Conservation (phyloP, 2,113 vertebrate genomes). For the Todiramphus chloris region DNA sequence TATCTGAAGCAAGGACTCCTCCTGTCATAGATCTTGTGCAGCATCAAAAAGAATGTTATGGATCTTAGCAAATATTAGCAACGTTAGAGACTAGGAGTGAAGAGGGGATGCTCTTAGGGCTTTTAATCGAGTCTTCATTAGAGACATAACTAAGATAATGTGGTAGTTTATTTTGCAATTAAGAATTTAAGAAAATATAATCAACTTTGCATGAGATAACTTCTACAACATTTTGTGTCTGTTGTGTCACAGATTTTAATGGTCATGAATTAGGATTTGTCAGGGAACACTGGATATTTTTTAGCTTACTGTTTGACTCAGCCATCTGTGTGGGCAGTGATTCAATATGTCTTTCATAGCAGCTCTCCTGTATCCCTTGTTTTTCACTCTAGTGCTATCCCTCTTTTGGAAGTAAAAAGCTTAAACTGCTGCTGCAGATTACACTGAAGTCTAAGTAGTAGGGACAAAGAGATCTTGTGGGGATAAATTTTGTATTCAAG, state of each 20-base stretch:
- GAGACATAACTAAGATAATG: not conserved
- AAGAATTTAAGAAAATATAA: not conserved
- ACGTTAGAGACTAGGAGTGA: not conserved
- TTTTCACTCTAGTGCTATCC: not conserved
- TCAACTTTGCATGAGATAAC: not conserved
- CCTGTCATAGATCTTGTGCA: not conserved
- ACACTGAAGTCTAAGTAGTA: not conserved
- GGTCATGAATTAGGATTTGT: not conserved
- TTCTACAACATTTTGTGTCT: not conserved
- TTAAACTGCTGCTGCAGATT: not conserved
- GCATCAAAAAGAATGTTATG: not conserved
- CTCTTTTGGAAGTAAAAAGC: not conserved
- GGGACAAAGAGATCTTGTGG: slow-evolving; percentile 28
- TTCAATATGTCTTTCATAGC: slow-evolving; percentile 29
- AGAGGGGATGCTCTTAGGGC: not conserved
- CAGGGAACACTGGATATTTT: not conserved
- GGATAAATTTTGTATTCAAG: not conserved
- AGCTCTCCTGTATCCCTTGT: not conserved
- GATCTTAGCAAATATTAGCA: not conserved
- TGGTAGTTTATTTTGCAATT: not conserved
- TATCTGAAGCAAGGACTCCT: not conserved
- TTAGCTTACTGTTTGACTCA: slow-evolving; percentile 3
- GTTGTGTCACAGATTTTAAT: slow-evolving; percentile 3
- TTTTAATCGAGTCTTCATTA: not conserved
- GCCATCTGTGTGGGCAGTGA: slow-evolving; percentile 33